Base-by-base conservation (phyloP, 2,797 vertebrate species). In the Oreochromis grahami region DNA sequence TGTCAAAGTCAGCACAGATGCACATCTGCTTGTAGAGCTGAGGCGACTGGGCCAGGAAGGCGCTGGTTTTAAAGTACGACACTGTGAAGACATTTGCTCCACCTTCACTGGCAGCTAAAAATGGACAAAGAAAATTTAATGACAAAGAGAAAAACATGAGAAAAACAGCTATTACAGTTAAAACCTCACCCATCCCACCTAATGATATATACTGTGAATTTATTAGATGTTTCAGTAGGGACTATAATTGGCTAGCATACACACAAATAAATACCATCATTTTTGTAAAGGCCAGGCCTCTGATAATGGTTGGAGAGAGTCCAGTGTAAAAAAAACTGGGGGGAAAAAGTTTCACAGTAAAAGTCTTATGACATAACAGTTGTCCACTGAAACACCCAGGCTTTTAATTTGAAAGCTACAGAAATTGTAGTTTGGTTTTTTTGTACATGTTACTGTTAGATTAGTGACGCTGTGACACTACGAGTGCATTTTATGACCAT, bases 11-110 rank as follows among this genome's bases (percentile, higher is more conserved):
- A 84, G 98, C 98, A 88, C 98, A 99, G 94, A 99, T 99, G 88
- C 98, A 99, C 98, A 99, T 99, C 95, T 99, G 98, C 96, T 99
- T 99, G 96, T 99, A 99, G 55, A 99, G 97, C 92, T 99, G 98
- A 14, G 99, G 99, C 41, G 99, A 99, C 95, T 99, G 98, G 93
- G 99, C 99, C 93, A 99, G 96, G 92, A 99, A 99, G 86, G 99
- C 99, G 89, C 97, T 99, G 93, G 97, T 99, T 94, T 99, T 99
- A 91, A 99, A 99, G 96, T 99, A 99, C 5, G 99, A 99, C 83
- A 99, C 98, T 1, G 98, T 99, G 95, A 99, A 99, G 84, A 99
- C 99, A 83, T 99, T 99, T 84, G 99, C 98, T 78, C 99, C 99
- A 83, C 98, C 98, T 94, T 99, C 99, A 68, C 99, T 99, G 96